These are phyloP conservation scores for honey bee (Apis mellifera) DNA, from an alignment of 1,140 invertebrate genomes.

Conservation along the genomic window Amel_HAv3.1 CM009932.2:2072501-2073000, in stretches of 20 bases:
- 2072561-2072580: conserved; percentile 77
- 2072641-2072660: conserved; percentile 68
- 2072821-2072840: conserved; percentile 77
- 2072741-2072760: conserved; percentile 81
- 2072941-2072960: conserved; percentile 60
- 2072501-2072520: conserved; percentile 82
- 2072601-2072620: conserved; percentile 57
- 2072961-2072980: conserved; percentile 57
- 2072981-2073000: conserved; percentile 56
- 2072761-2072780: conserved; percentile 79
- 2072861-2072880: conserved; percentile 68
- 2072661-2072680: conserved; percentile 51
- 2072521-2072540: conserved; percentile 84
- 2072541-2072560: conserved; percentile 86
- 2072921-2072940: conserved; percentile 67
- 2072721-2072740: conserved; percentile 81
- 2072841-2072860: conserved; percentile 66
- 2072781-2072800: conserved; percentile 75
- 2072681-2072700: conserved; percentile 79
- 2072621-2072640: conserved; percentile 81
- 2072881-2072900: conserved; percentile 85
- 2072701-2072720: conserved; percentile 84
- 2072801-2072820: conserved; percentile 75
- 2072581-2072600: conserved; percentile 75
- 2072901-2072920: conserved; percentile 83